These are phyloP conservation scores for Tupaia tana DNA, from an alignment of 2,113 vertebrate species.

Conservation along the genomic window DNA sequence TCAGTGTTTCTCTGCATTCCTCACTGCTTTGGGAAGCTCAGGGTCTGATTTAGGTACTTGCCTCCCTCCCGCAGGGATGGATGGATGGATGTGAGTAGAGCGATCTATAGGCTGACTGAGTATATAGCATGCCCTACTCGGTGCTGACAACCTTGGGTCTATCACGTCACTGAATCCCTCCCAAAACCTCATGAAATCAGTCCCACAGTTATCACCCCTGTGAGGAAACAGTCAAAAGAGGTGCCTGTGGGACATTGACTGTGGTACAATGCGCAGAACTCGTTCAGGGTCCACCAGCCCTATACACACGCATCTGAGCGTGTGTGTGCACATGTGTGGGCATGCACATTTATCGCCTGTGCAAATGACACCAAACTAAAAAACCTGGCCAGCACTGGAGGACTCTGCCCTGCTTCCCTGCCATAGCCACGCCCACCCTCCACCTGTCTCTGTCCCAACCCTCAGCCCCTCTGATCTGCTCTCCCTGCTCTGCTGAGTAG, in stretches of 20 bases:
- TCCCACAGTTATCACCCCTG: not conserved
- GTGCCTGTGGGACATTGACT: accelerated
- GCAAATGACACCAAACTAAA: not conserved
- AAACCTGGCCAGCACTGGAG: not conserved
- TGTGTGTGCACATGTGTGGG: too few relatives aligned
- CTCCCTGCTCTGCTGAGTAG: not conserved
- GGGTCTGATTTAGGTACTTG: not conserved
- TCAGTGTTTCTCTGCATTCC: not conserved
- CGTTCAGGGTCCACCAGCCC: too few relatives aligned
- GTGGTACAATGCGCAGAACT: not conserved
- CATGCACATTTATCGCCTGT: not conserved
- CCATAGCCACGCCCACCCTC: not conserved
- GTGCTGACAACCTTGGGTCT: not conserved
- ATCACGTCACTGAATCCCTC: not conserved
- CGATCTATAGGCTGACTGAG: not conserved
- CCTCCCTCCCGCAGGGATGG: not conserved
- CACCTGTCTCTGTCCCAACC: not conserved
- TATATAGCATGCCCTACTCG: not conserved
- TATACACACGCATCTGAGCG: too few relatives aligned
- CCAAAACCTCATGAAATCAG: not conserved
- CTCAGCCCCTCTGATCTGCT: not conserved
- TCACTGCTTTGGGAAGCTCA: not conserved
- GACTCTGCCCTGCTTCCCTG: not conserved
- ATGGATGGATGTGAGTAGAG: not conserved
- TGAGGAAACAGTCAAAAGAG: not conserved